Evolutionary conservation across 2,113 vertebrate genomes (phyloP).

Genomic region (Nansenia antarctica): DNA sequence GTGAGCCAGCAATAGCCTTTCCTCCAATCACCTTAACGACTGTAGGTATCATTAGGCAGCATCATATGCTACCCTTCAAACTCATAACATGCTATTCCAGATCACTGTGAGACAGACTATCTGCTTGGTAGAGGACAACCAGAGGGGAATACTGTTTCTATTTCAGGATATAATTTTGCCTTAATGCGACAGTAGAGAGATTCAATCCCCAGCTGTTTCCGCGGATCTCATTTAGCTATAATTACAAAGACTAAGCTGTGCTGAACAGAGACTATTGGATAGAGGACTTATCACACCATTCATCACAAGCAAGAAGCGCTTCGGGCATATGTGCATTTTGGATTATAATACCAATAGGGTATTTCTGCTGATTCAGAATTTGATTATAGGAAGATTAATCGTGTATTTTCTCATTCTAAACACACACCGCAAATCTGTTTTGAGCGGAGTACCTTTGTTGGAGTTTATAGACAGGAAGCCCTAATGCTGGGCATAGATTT

Average conservation of each 20-base stretch:
- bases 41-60: too few relatives aligned
- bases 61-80: not conserved
- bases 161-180: not conserved
- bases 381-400: too few relatives aligned
- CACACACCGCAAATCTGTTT: too few relatives aligned
- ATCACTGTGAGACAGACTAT: constrained; percentile 17
- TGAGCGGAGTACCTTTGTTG: too few relatives aligned
- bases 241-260: constrained; percentile 16
- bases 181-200: constrained; percentile 6
- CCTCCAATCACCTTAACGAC: too few relatives aligned
- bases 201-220: constrained; percentile 8
- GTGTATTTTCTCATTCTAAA: too few relatives aligned
- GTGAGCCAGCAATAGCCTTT: constrained; percentile 1
- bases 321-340: constrained; percentile 9
- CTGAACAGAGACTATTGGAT: constrained; percentile 12
- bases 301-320: constrained; percentile 11
- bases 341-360: constrained; percentile 5
- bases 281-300: constrained; percentile 24
- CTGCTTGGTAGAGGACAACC: constrained; percentile 16
- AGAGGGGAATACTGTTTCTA: not conserved
- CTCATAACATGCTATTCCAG: not conserved
- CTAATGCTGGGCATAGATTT: too few relatives aligned
- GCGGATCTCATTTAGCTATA: constrained; percentile 6
- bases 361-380: constrained; percentile 29
- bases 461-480: too few relatives aligned